Evolutionary conservation across 2,113 vertebrate species (phyloP).

Genomic region (Coturnix japonica): DNA sequence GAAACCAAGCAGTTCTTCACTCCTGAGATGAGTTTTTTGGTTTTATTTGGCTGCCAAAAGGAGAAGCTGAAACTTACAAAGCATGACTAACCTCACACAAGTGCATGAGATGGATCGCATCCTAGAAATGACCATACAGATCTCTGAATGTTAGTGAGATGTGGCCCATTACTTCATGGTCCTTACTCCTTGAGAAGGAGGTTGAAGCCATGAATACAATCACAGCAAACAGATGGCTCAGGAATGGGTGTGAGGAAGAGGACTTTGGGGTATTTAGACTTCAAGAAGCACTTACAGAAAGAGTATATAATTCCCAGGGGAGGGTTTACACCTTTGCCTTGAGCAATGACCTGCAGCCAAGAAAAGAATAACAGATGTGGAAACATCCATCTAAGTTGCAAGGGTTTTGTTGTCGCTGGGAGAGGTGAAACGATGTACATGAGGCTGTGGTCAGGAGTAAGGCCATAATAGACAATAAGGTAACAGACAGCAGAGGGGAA

Average conservation of each 20-base stretch:
- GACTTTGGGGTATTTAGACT: background rate
- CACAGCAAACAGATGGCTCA: background rate
- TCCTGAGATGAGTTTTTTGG: background rate
- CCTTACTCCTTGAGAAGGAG: background rate
- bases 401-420: background rate
- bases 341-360: background rate
- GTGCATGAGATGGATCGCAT: background rate
- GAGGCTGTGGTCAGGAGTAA: background rate
- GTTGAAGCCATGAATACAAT: background rate
- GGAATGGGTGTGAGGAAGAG: background rate
- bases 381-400: background rate
- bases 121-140: background rate
- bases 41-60: background rate
- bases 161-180: background rate
- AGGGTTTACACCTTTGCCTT: background rate
- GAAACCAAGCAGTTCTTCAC: background rate
- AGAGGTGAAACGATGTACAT: background rate
- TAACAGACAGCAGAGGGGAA: fast-evolving
- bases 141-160: background rate
- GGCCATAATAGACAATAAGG: background rate
- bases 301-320: background rate
- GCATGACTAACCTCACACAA: background rate
- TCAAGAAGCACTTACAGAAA: background rate
- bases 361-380: background rate
- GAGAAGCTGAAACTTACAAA: background rate